Evolutionary conservation across 2,113 vertebrate genomes (phyloP), one percentile per base, ranked within the genome.

Genomic region (Atlantisia rogersi): DNA sequence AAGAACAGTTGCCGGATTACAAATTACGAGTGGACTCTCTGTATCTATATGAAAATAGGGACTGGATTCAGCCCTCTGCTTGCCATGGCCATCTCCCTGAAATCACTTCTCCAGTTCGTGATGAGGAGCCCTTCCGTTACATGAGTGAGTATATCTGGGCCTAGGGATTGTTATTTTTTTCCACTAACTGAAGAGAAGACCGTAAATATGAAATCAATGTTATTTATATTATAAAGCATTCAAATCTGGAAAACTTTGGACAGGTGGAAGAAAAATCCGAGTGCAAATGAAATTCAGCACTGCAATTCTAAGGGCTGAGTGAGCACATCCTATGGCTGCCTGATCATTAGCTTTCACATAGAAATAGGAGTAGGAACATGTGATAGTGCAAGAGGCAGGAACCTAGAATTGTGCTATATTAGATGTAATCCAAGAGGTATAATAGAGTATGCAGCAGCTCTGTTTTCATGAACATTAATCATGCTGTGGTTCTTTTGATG

Each of bases 81-180:
- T 70, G 85, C 79, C 98, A 88, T 6, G 98, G 98, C 12, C 98
- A 96, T 77, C 96, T 83, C 13, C 92, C 97, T 15, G 96, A 95
- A 37, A 50, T 96, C 73, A 91, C 99, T 89, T 98, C 99, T 82
- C 98, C 99, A 12, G 82, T 98, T 94, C 97, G 94, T 92, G 98
- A 98, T 4, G 98, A 99, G 92, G 99, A 99, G 86, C 98, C 99
- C 19, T 98, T 99, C 97, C 98, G 46, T 97, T 99, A 99, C 98
- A 99, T 99, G 99, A 99, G 99, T 99, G 94, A 98, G 99, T 98
- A 40, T 42, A 22, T 56, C 67, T 86, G 79, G 21, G 64, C 44
- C 44, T 59, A 22, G 9, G 29, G 31, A 21, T 17, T 12, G 12
- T 52, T 7, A 37, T 37, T 46, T 35, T 37, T 28, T 11, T 22